phyloP scores from a whole-genome alignment of 2,888 invertebrate genomes.

The Lepidochrysops patricia region DNA sequence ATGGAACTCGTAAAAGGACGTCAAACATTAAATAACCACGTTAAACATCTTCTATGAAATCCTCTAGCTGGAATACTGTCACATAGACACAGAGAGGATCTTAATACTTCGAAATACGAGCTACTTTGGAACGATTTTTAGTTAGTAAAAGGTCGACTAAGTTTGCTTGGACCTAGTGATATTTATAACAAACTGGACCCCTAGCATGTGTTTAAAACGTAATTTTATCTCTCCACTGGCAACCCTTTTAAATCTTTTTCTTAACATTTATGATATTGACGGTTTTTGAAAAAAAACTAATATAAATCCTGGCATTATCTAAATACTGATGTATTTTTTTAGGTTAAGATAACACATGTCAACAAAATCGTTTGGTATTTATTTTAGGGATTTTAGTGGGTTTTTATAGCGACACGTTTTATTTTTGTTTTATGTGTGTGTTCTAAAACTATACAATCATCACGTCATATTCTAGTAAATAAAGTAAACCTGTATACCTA shows the following conservation, averaged over 20 bases:
- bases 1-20: slow-evolving; percentile 20
- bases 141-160: background rate
- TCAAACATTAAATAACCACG: slow-evolving; percentile 25
- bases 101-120: background rate
- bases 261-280: slow-evolving; percentile 26
- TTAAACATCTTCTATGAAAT: slow-evolving; percentile 28
- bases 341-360: slow-evolving; percentile 9
- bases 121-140: background rate
- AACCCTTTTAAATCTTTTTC: slow-evolving; percentile 29
- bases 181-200: slow-evolving; percentile 23
- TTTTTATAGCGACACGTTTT: background rate
- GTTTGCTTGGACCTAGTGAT: slow-evolving; percentile 16
- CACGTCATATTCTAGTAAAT: background rate
- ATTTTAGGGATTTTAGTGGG: background rate
- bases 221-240: slow-evolving; percentile 33
- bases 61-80: background rate
- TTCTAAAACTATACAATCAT: background rate
- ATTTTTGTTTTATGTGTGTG: background rate
- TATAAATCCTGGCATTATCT: slow-evolving; percentile 10
- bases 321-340: slow-evolving; percentile 6
- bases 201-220: slow-evolving; percentile 28
- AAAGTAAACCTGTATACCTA: background rate
- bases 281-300: slow-evolving; percentile 12
- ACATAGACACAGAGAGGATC: background rate
- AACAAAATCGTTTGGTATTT: background rate